These are phyloP conservation scores for Zophobas atratus DNA, from an alignment of 1,140 invertebrate genomes.

Conservation along the genomic window DNA sequence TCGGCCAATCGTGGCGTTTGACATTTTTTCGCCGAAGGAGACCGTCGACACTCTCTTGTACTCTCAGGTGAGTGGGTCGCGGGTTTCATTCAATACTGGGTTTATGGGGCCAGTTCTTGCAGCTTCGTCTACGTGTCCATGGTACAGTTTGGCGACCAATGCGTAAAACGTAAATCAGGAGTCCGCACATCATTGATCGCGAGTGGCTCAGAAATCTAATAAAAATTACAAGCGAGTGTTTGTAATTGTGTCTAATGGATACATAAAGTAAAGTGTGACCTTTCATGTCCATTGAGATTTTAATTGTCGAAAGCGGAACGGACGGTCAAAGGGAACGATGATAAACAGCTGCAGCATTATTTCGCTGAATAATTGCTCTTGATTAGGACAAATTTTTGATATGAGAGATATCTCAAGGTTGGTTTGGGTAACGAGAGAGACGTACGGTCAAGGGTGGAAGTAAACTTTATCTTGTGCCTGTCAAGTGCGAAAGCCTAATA, in stretches of 20 bases:
- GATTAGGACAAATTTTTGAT: conserved; percentile 42
- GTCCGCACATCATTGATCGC: too few relatives aligned
- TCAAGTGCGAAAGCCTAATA: too few relatives aligned
- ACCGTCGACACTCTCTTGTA: neutral
- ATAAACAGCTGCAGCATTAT: conserved; percentile 44
- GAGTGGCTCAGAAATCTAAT: neutral
- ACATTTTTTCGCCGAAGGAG: conserved; percentile 3
- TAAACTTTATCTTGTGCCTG: too few relatives aligned
- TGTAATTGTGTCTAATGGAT: conserved; percentile 13
- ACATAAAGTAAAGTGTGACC: conserved; percentile 18
- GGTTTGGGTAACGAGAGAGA: too few relatives aligned
- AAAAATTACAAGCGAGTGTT: conserved; percentile 23
- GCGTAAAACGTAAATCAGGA: neutral
- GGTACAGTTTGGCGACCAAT: conserved; percentile 4
- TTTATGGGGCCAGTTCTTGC: conserved; percentile 18
- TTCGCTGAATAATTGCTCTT: conserved; percentile 49
- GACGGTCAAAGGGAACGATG: conserved; percentile 39
- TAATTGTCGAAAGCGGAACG: conserved; percentile 38
- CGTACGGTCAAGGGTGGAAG: too few relatives aligned
- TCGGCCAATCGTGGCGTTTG: neutral
- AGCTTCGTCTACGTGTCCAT: neutral
- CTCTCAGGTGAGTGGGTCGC: conserved; percentile 41
- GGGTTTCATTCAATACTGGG: conserved; percentile 42
- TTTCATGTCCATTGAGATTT: conserved; percentile 40
- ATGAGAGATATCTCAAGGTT: conserved; percentile 18